Conservation (phyloP, 2,888 invertebrate genomes). For the Andrena trimmerana region DNA sequence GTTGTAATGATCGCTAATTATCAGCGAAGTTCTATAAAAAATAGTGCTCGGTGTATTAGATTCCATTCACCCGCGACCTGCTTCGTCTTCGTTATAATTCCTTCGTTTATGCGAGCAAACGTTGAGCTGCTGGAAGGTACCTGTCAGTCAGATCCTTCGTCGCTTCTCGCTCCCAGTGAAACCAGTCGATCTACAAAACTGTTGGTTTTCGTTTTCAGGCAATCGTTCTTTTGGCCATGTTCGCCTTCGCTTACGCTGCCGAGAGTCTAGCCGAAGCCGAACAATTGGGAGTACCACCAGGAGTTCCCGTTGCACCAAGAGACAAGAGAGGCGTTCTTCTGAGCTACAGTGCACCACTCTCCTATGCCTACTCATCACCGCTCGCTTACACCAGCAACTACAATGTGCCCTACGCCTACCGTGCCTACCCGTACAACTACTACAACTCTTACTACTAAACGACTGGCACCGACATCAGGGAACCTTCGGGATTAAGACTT, state of each 20-base stretch:
- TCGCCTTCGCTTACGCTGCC: conserved; percentile 73
- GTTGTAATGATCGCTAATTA: no score
- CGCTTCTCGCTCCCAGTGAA: neutral
- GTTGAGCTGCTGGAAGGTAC: neutral
- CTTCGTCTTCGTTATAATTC: neutral
- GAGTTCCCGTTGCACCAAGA: conserved; percentile 58
- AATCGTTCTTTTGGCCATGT: conserved; percentile 76
- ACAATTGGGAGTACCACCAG: conserved; percentile 21
- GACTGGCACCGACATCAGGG: neutral
- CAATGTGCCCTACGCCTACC: conserved; percentile 72
- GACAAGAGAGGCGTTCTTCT: conserved; percentile 77
- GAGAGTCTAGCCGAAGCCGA: conserved; percentile 52
- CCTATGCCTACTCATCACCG: conserved; percentile 70
- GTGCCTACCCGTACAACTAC: conserved; percentile 74
- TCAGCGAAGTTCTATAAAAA: no score
- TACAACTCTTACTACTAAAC: conserved; percentile 69
- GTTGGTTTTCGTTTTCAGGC: conserved; percentile 63
- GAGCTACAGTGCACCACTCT: conserved; percentile 61
- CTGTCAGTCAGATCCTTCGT: neutral
- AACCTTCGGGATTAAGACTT: neutral
- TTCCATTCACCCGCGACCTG: no score
- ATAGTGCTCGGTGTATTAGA: no score
- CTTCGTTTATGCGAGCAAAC: neutral
- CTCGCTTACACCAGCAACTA: conserved; percentile 61
- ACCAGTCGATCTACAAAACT: neutral